These are phyloP conservation scores for Troides aeacus DNA, from an alignment of 2,888 invertebrate species.

Conservation along the genomic window DNA sequence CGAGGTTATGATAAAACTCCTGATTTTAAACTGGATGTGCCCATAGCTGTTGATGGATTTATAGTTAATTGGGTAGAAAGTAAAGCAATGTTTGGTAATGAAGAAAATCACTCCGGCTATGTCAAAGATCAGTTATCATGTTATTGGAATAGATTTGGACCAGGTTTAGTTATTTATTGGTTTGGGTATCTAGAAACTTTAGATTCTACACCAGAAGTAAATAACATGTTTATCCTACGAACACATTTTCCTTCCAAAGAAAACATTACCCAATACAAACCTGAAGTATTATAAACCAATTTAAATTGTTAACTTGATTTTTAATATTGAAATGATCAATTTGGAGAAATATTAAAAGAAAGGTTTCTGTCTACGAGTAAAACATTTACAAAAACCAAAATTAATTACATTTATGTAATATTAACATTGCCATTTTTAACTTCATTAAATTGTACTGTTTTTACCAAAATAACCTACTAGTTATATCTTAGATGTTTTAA, in stretches of 20 bases:
- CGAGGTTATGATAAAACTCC: slow-evolving; percentile 97
- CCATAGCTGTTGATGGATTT: slow-evolving; percentile 90
- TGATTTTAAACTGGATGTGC: slow-evolving; percentile 93
- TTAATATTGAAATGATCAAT: not conserved
- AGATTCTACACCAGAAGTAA: slow-evolving; percentile 83
- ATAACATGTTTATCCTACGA: slow-evolving; percentile 79
- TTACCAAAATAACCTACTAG: too few relatives aligned
- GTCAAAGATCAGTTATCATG: slow-evolving; percentile 91
- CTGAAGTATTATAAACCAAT: slow-evolving; percentile 46
- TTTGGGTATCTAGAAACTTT: slow-evolving; percentile 90
- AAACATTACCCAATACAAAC: slow-evolving; percentile 71
- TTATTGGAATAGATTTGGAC: slow-evolving; percentile 96
- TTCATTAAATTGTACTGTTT: too few relatives aligned
- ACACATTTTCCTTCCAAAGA: slow-evolving; percentile 75
- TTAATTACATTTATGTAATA: too few relatives aligned
- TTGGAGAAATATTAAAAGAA: not conserved
- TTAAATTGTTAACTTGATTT: not conserved
- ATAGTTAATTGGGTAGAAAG: slow-evolving; percentile 98
- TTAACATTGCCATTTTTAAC: too few relatives aligned
- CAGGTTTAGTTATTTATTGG: slow-evolving; percentile 97
- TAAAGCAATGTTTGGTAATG: slow-evolving; percentile 96
- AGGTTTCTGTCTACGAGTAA: too few relatives aligned
- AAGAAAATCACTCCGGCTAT: slow-evolving; percentile 88
- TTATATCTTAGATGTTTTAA: too few relatives aligned
- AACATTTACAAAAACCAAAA: too few relatives aligned